Conservation (phyloP, 2,797 vertebrate species). For the Clamator glandarius region DNA sequence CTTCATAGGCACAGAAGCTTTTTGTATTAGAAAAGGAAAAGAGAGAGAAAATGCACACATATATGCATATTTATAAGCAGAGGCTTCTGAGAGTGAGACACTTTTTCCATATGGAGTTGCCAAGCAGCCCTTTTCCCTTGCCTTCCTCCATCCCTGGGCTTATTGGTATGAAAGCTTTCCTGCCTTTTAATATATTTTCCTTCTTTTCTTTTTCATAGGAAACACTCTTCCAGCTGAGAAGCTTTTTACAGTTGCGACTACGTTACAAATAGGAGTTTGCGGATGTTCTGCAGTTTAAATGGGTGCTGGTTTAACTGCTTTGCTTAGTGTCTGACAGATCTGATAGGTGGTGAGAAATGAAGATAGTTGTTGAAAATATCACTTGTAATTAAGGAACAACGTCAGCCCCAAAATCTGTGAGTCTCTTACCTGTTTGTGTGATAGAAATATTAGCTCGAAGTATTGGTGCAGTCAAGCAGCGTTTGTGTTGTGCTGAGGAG, state of each 20-base stretch:
- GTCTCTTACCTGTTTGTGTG: background rate
- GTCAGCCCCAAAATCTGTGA: background rate
- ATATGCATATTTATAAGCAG: background rate
- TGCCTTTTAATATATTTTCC: background rate
- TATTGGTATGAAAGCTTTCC: background rate
- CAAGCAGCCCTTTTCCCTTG: conserved; percentile 15
- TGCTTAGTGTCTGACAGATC: background rate
- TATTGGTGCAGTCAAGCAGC: background rate
- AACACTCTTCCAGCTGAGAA: background rate
- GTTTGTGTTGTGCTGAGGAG: background rate
- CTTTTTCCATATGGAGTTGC: conserved; percentile 52
- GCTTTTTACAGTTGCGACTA: background rate
- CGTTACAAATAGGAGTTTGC: background rate
- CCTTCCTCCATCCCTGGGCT: background rate
- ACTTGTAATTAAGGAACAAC: background rate
- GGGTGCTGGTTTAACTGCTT: background rate
- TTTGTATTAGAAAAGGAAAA: conserved; percentile 4
- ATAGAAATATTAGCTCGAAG: background rate
- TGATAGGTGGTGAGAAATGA: background rate
- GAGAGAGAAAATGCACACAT: background rate
- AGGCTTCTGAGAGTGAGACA: background rate
- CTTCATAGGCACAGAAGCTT: background rate
- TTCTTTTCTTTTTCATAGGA: background rate
- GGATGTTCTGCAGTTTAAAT: background rate
- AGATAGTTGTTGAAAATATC: too few relatives aligned